A percentile compares a stretch with the other conserved stretches of the same genome.
These are phyloP conservation scores for Takifugu rubripes DNA, from an alignment of 2,797 vertebrate species.

Conservation along the genomic window DNA sequence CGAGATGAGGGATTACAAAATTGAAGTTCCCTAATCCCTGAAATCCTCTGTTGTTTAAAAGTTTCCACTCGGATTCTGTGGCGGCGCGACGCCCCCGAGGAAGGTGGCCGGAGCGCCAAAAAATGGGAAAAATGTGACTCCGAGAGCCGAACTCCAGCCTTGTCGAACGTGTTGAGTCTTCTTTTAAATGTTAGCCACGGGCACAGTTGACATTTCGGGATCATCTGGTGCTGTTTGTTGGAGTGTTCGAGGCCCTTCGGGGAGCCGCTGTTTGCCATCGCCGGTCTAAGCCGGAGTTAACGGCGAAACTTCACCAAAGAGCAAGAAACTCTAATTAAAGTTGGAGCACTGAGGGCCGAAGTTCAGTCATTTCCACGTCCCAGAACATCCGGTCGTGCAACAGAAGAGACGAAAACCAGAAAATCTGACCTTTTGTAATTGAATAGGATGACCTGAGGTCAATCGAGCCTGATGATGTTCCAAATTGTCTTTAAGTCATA, in stretches of 20 bases:
- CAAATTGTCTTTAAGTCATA: background rate
- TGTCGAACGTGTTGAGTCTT: background rate
- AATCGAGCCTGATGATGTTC: background rate
- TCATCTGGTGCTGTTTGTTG: no score
- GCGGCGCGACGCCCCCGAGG: no score
- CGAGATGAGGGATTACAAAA: no score
- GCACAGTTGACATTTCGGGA: no score
- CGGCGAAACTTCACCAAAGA: background rate
- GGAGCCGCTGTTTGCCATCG: background rate
- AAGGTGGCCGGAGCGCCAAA: no score
- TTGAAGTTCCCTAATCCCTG: no score
- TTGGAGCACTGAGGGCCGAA: slow-evolving; percentile 5
- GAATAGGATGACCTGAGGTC: slow-evolving; percentile 9
- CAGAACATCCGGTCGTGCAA: slow-evolving; percentile 16
- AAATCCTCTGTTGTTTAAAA: no score
- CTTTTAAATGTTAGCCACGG: background rate
- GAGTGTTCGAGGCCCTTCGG: background rate
- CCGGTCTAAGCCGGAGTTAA: background rate
- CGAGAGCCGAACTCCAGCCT: no score
- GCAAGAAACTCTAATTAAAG: slow-evolving; percentile 7
- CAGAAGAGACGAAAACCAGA: slow-evolving; percentile 2
- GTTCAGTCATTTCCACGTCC: slow-evolving; percentile 14
- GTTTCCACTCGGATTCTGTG: no score
- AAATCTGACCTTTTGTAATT: slow-evolving; percentile 1
- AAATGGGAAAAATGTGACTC: no score